A percentile compares a stretch with the other conserved stretches of the same genome.
phyloP scores from a whole-genome alignment of 2,888 invertebrate species.

The Poecilobothrus nobilitatus region DNA sequence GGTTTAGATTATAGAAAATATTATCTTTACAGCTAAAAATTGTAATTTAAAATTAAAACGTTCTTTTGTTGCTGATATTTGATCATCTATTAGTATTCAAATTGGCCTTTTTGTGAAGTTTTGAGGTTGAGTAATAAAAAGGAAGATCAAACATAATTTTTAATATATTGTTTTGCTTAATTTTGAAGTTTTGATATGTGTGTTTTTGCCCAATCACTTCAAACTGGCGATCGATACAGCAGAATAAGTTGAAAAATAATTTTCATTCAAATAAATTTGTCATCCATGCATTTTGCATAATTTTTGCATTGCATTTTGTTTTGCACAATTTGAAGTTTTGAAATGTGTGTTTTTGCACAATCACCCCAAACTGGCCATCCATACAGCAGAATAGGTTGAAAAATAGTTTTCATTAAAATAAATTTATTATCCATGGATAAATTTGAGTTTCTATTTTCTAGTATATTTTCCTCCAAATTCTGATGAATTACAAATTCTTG shows the following conservation, averaged over 20 bases:
- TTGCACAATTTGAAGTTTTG: conserved; percentile 15
- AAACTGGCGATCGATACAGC: conserved; percentile 13
- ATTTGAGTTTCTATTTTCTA: too few species aligned
- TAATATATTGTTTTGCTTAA: conserved; percentile 15
- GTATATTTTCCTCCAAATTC: too few species aligned
- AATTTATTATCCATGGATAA: conserved; percentile 14
- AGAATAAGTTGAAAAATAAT: conserved; percentile 15
- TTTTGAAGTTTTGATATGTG: conserved; percentile 14
- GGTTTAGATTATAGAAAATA: too few species aligned
- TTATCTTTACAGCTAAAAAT: not conserved
- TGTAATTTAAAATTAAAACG: not conserved
- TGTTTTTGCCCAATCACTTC: conserved; percentile 15
- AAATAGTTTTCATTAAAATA: conserved; percentile 15
- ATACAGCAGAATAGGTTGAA: conserved; percentile 14
- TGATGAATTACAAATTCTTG: too few species aligned
- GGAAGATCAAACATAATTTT: conserved; percentile 17
- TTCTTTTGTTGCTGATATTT: not conserved
- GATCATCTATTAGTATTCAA: not conserved
- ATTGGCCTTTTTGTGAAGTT: too few species aligned
- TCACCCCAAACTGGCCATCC: conserved; percentile 14
- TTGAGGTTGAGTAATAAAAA: conserved; percentile 10
- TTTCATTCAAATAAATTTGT: conserved; percentile 14
- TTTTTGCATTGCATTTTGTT: too few species aligned
- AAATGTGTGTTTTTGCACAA: conserved; percentile 13
- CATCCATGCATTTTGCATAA: conserved; percentile 2